Percentiles rank a stretch among this genome's conserved stretches.
phyloP scores from a whole-genome alignment of 2,797 vertebrate species.

The Miichthys miiuy region DNA sequence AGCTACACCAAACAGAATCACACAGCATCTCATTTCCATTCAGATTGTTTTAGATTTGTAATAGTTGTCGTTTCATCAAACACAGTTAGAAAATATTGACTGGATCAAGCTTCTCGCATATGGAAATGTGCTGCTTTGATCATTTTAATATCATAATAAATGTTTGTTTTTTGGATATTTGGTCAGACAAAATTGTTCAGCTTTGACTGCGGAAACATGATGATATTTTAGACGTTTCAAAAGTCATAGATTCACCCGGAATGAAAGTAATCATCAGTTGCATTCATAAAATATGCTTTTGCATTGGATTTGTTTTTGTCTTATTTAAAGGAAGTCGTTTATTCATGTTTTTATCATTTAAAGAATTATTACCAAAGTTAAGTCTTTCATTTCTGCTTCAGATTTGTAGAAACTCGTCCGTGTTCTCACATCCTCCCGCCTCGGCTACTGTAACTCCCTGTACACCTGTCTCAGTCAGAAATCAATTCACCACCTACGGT shows the following conservation, averaged over 20 bases:
- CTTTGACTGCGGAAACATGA: neutral
- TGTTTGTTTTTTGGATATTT: neutral
- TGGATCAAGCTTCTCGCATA: neutral
- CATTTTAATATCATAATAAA: neutral
- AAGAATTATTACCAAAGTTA: too few relatives aligned
- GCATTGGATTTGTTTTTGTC: too few relatives aligned
- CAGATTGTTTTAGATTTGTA: neutral
- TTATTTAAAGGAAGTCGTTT: too few relatives aligned
- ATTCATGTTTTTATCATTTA: neutral
- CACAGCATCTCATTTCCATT: neutral
- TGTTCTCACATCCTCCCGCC: too few relatives aligned
- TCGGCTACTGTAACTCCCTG: too few relatives aligned
- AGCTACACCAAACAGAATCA: slow-evolving; percentile 13
- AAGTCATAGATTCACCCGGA: neutral
- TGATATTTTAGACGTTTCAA: neutral
- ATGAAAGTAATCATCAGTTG: neutral
- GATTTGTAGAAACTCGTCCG: too few relatives aligned
- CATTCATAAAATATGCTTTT: neutral
- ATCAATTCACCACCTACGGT: too few relatives aligned
- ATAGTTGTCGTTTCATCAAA: neutral
- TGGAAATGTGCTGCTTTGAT: neutral
- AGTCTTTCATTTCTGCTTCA: too few relatives aligned
- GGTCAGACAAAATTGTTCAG: neutral
- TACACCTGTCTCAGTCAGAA: too few relatives aligned
- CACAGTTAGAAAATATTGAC: neutral